Percentiles rank a stretch among this genome's conserved stretches.
Evolutionary conservation across 2,113 vertebrate genomes (phyloP).

Genomic region (Anarhynchus alexandrinus): DNA sequence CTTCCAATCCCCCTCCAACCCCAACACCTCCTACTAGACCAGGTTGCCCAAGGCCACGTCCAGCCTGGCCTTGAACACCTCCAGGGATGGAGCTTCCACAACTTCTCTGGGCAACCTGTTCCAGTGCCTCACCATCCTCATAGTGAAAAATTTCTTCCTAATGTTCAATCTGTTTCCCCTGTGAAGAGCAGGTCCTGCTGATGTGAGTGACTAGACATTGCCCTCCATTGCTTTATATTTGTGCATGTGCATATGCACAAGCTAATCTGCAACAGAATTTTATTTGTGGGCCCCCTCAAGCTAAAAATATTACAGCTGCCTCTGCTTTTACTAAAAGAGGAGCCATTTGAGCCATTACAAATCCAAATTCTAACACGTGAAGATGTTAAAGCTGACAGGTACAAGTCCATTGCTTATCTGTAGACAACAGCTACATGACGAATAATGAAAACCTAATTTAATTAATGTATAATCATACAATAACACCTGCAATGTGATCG

Average conservation of each 20-base stretch:
- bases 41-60: no score
- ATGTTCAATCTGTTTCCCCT: no score
- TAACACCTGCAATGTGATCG: neutral
- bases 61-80: no score
- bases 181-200: neutral
- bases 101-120: no score
- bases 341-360: neutral
- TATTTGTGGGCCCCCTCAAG: neutral
- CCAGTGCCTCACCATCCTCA: no score
- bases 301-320: neutral
- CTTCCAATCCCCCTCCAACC: no score
- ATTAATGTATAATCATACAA: neutral
- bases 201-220: neutral
- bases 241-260: neutral
- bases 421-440: neutral
- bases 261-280: neutral
- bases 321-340: neutral
- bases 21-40: no score
- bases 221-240: neutral
- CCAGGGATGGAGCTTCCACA: no score
- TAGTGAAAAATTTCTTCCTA: no score
- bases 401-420: neutral
- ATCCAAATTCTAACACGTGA: neutral
- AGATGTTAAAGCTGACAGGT: neutral
- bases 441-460: neutral